Percentiles rank a stretch among this genome's conserved stretches.
Conservation (phyloP, 2,797 vertebrate species). For the Notamacropus eugenii region DNA sequence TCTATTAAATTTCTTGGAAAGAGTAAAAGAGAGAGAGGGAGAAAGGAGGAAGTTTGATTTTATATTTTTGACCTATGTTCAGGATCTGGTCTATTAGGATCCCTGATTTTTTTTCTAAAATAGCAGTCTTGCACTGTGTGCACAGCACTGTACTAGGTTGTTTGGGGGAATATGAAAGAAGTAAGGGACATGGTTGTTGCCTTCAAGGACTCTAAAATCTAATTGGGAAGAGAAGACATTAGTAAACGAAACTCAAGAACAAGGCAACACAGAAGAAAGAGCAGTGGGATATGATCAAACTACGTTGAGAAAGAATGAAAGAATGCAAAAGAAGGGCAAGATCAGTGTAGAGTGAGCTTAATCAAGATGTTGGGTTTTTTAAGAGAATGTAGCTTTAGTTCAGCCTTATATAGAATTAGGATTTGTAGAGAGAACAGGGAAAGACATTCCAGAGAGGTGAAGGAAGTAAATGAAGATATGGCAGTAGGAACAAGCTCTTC, state of each 20-base stretch:
- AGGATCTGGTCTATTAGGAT: not conserved
- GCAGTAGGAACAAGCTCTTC: not conserved
- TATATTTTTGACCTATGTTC: not conserved
- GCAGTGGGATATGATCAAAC: not conserved
- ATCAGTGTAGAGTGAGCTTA: not conserved
- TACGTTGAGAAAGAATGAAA: not conserved
- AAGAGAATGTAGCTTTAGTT: not conserved
- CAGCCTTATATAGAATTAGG: not conserved
- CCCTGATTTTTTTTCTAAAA: not conserved
- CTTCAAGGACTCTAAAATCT: not conserved
- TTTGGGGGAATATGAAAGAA: not conserved
- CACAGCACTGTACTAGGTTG: not conserved
- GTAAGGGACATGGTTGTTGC: not conserved
- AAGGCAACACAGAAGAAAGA: not conserved
- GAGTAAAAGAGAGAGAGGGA: not conserved
- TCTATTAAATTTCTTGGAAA: not conserved
- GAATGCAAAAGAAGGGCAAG: not conserved
- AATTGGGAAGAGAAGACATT: not conserved
- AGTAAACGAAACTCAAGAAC: not conserved
- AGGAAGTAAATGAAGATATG: not conserved
- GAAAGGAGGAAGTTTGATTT: not conserved
- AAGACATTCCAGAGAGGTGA: not conserved
- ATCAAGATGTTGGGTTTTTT: not conserved
- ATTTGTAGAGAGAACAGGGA: not conserved
- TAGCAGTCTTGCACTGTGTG: not conserved